Percentiles rank a stretch among this genome's conserved stretches.
phyloP scores from a whole-genome alignment of 1,140 invertebrate genomes.

The Orius laevigatus region DNA sequence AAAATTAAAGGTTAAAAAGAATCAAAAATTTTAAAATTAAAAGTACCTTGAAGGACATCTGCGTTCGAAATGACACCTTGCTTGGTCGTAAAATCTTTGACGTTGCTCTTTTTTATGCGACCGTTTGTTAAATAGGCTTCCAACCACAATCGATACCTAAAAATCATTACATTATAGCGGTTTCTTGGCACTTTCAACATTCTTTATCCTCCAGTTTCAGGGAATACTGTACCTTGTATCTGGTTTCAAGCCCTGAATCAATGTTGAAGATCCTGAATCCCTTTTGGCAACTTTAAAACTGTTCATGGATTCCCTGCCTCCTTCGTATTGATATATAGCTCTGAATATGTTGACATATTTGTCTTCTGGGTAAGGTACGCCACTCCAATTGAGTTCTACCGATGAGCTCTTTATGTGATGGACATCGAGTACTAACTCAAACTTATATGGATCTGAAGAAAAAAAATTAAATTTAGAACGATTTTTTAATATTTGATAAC shows the following conservation, averaged over 20 bases:
- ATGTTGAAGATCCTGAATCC: constrained; percentile 45
- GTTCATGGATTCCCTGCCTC: constrained; percentile 55
- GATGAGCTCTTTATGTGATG: constrained; percentile 54
- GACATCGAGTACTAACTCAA: constrained; percentile 57
- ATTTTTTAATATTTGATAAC: constrained; percentile 15
- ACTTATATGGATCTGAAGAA: constrained; percentile 55
- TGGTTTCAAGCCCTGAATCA: constrained; percentile 56
- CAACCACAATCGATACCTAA: constrained; percentile 65
- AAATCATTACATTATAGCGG: background rate
- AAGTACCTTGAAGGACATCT: constrained; percentile 33
- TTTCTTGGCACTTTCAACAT: background rate
- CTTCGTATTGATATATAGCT: constrained; percentile 63
- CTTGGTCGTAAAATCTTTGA: constrained; percentile 72
- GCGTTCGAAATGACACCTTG: constrained; percentile 41
- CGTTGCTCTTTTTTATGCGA: constrained; percentile 73
- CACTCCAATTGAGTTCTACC: constrained; percentile 61
- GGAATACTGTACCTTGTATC: constrained; percentile 38
- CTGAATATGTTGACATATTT: constrained; percentile 83
- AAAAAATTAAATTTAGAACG: constrained; percentile 2
- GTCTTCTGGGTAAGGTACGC: constrained; percentile 70
- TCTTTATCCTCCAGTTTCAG: too few relatives aligned
- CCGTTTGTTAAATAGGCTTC: constrained; percentile 78
- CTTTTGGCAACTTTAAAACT: constrained; percentile 69
- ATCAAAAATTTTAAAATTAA: constrained; percentile 17
- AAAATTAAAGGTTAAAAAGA: background rate